These are phyloP conservation scores for Anthrax anthrax DNA, from an alignment of 2,888 invertebrate genomes.

Conservation along the genomic window DNA sequence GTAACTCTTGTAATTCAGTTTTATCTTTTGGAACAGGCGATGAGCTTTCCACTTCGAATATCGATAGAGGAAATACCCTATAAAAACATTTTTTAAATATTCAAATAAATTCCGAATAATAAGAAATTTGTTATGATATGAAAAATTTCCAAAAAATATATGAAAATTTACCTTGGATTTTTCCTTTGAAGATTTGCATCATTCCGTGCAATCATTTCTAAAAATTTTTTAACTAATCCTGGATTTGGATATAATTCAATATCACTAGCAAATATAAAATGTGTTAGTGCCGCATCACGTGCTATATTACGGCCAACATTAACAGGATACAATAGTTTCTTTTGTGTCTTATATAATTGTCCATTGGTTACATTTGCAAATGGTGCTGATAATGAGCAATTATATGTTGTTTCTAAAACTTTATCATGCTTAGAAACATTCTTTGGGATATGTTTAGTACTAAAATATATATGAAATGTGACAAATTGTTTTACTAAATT, in stretches of 20 bases:
- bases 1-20: conserved; percentile 54
- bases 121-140: background rate
- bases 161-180: conserved; percentile 36
- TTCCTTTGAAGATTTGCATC: conserved; percentile 45
- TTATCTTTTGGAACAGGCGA: conserved; percentile 55
- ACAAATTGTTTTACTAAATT: conserved; percentile 61
- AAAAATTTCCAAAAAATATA: background rate
- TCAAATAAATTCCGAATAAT: background rate
- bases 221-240: conserved; percentile 61
- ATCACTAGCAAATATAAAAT: conserved; percentile 73
- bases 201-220: conserved; percentile 69
- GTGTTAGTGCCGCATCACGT: conserved; percentile 64
- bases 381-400: conserved; percentile 57
- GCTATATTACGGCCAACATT: conserved; percentile 86
- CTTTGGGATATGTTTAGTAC: conserved; percentile 71
- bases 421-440: conserved; percentile 49
- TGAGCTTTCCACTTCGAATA: conserved; percentile 70
- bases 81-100: conserved; percentile 19
- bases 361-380: conserved; percentile 49
- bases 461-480: conserved; percentile 82
- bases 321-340: conserved; percentile 73
- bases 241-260: conserved; percentile 85
- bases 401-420: conserved; percentile 47
- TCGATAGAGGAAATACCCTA: conserved; percentile 74
- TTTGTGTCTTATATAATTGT: conserved; percentile 62